Base-by-base conservation (phyloP, 2,113 vertebrate genomes). In the Cynocephalus volans region DNA sequence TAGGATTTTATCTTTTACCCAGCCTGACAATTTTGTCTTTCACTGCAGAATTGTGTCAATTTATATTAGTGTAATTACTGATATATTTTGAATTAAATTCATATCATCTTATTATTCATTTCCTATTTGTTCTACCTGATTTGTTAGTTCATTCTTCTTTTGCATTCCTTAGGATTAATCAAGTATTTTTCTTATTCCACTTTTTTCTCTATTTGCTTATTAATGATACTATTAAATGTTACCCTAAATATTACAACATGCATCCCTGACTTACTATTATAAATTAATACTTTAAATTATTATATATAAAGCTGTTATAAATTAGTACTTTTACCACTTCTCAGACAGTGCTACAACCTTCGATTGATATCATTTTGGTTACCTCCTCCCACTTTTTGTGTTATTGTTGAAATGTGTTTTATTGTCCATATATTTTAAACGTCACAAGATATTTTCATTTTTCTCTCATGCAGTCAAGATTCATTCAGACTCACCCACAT, bases 341-440 rank as follows among this genome's bases (percentile, higher is more conserved):
- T n/a, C 65, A 91, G 69, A 84, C 2, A 83, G 69, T 89, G 60
- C 21, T 23, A 93, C 48, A 93, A 36, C 8, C 11, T 67, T 88
- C 87, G 24, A 70, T 73, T 93, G 50, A 5, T 76, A 33, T 85
- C 41, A 84, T 60, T 93, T 70, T 81, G 17, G 75, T 93, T 60
- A 77, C 12, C 18, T 28, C 24, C 10, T 75, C 26, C 18, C 2
- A 79, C 23, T 1, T 60, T 91, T 92, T 67, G 65, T 88, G 52
- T 83, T 83, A 84, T 48, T 82, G 19, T 26, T 92, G 87, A 79
- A 15, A 79, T 45, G 31, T 8, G 31, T 84, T 90, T 94, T 64
- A 95, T 84, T 91, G 17, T 41, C 76, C 15, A 65, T 62, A 45
- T 73, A 83, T 76, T 95, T 96, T 96, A 87, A 96, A 76, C 2